Percentiles rank a stretch among this genome's conserved stretches.
Conservation (phyloP, 30 jellyfish, hydroid and myxozoan species). For the Aurelia aurita complex sp. Pacific region DNA sequence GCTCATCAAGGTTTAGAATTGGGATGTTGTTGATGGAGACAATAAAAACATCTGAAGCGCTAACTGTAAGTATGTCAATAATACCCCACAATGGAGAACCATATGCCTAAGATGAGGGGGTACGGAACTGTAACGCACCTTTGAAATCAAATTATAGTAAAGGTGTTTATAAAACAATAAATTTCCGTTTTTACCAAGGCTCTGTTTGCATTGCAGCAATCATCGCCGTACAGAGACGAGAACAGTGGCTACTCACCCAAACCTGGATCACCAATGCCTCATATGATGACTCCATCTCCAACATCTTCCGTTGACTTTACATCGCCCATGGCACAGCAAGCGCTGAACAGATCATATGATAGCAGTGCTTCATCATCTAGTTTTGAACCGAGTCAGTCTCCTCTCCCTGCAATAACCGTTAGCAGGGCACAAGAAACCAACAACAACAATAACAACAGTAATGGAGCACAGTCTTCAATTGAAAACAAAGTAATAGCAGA, state of each 20-base stretch:
- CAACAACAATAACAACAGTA: conserved; percentile 7
- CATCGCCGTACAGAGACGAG: conserved; percentile 89
- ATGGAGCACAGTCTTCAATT: conserved; percentile 7
- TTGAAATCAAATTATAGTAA: too few relatives aligned
- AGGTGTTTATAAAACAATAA: too few relatives aligned
- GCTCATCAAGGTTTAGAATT: too few relatives aligned
- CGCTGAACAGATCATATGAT: conserved; percentile 54
- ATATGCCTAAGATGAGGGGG: too few relatives aligned
- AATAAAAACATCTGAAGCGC: too few relatives aligned
- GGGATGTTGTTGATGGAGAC: too few relatives aligned
- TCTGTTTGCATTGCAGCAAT: conserved; percentile 61
- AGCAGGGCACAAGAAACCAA: conserved; percentile 19
- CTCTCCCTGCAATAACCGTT: conserved; percentile 77
- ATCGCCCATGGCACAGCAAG: conserved; percentile 31
- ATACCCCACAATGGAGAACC: too few relatives aligned
- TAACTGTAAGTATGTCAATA: too few relatives aligned
- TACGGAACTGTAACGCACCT: too few relatives aligned
- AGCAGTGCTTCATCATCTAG: conserved; percentile 75
- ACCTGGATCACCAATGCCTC: conserved; percentile 54
- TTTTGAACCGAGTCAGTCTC: conserved; percentile 82
- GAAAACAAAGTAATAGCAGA: conserved; percentile 80
- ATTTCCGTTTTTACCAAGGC: too few relatives aligned
- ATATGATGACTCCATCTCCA: conserved; percentile 63
- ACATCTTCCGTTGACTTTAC: conserved; percentile 53
- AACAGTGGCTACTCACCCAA: conserved; percentile 61